Percentiles rank a stretch among this genome's conserved stretches.
These are phyloP conservation scores for Malacosoma neustria DNA, from an alignment of 2,888 invertebrate species.

Conservation along the genomic window DNA sequence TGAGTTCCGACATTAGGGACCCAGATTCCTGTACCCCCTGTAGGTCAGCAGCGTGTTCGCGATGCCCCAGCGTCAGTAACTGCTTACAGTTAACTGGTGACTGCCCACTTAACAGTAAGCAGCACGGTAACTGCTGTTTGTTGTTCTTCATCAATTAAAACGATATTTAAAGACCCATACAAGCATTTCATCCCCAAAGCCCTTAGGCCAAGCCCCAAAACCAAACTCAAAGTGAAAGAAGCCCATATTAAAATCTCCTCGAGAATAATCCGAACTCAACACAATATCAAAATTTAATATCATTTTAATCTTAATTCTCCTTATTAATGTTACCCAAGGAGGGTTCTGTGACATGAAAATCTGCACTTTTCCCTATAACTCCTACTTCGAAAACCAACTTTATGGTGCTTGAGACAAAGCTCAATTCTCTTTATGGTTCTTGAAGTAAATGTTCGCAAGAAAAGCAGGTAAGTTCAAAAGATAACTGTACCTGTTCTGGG, in stretches of 20 bases:
- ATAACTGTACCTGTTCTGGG: constrained; percentile 49
- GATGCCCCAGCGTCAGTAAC: no score
- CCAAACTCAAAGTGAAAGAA: constrained; percentile 34
- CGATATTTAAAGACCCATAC: no score
- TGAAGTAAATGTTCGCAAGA: constrained; percentile 18
- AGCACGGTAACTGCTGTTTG: no score
- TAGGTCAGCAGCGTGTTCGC: no score
- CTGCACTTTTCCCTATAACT: constrained; percentile 21
- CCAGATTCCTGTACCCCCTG: no score
- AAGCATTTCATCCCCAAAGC: not conserved
- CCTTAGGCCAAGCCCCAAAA: constrained; percentile 2
- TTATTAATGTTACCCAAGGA: constrained; percentile 67
- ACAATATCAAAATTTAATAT: constrained; percentile 75
- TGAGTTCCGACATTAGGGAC: no score
- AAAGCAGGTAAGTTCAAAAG: constrained; percentile 67
- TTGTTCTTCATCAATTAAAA: no score
- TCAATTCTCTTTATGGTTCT: constrained; percentile 4
- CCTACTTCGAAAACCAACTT: constrained; percentile 12
- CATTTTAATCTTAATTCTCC: constrained; percentile 73
- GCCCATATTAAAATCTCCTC: constrained; percentile 62
- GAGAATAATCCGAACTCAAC: constrained; percentile 68
- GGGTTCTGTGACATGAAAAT: constrained; percentile 39
- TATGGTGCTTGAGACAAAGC: constrained; percentile 9
- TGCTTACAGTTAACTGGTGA: no score
- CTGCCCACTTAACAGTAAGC: no score